These are phyloP conservation scores for Triplophysa dalaica DNA, from an alignment of 2,113 vertebrate species.

Conservation along the genomic window DNA sequence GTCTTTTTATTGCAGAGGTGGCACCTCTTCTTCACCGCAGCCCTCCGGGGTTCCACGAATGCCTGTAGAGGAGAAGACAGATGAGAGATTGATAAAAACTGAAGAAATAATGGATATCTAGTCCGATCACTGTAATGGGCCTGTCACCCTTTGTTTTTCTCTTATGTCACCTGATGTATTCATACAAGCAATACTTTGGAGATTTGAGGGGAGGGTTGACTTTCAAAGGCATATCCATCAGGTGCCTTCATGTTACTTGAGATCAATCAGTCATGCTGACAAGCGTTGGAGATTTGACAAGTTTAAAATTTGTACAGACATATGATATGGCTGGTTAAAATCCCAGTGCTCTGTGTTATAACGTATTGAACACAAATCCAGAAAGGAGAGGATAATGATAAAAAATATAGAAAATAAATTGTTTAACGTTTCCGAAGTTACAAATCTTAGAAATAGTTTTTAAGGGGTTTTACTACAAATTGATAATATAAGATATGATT, in stretches of 20 bases:
- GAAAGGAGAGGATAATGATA: not conserved
- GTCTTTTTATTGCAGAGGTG: conserved; percentile 69
- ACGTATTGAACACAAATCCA: conserved; percentile 38
- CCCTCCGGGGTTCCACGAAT: conserved; percentile 23
- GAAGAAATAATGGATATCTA: conserved; percentile 80
- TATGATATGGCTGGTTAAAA: conserved; percentile 30
- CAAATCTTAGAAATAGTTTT: conserved; percentile 18
- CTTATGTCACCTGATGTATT: conserved; percentile 73
- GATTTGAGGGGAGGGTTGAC: conserved; percentile 3
- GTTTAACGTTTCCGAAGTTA: conserved; percentile 38
- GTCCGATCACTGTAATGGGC: conserved; percentile 74
- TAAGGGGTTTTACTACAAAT: conserved; percentile 2
- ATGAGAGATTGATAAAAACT: conserved; percentile 70
- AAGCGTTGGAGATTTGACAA: conserved; percentile 8
- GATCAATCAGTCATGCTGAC: conserved; percentile 21
- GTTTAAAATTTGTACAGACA: conserved; percentile 28
- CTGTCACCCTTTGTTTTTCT: conserved; percentile 69
- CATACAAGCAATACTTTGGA: conserved; percentile 49
- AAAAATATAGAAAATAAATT: not conserved
- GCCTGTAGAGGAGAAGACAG: conserved; percentile 10
- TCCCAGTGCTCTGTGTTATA: conserved; percentile 43
- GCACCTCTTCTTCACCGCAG: conserved; percentile 46
- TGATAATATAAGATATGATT: not conserved
- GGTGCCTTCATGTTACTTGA: conserved; percentile 31
- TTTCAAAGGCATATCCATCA: conserved; percentile 25